phyloP scores from a whole-genome alignment of 2,888 invertebrate genomes.

The Eurois occulta region DNA sequence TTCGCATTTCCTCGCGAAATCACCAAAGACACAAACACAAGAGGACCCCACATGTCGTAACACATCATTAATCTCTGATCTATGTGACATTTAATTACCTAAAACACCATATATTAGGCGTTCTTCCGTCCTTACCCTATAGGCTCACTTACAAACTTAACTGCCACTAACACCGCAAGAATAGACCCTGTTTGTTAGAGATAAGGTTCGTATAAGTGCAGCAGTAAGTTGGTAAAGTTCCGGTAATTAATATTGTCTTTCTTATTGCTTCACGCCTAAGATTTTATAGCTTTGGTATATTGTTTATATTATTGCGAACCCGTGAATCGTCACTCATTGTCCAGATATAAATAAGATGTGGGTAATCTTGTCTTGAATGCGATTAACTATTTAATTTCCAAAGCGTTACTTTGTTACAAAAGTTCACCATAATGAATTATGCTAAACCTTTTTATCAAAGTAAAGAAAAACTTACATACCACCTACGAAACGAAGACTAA shows the following conservation, averaged over 20 bases:
- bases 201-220: slow-evolving; percentile 62
- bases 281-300: slow-evolving; percentile 84
- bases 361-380: not conserved
- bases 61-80: slow-evolving; percentile 90
- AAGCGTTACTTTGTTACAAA: not conserved
- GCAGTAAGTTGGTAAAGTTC: slow-evolving; percentile 55
- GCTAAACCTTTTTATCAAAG: too few relatives aligned
- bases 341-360: slow-evolving; percentile 13
- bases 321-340: slow-evolving; percentile 53
- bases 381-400: not conserved
- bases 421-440: too few relatives aligned
- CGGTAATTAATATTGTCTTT: slow-evolving; percentile 87
- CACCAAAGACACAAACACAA: slow-evolving; percentile 66
- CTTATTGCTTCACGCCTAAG: slow-evolving; percentile 90
- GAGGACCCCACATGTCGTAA: slow-evolving; percentile 81
- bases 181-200: slow-evolving; percentile 55
- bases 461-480: not conserved
- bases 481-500: not conserved
- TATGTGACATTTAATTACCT: slow-evolving; percentile 91
- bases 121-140: slow-evolving; percentile 86
- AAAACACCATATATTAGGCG: slow-evolving; percentile 89
- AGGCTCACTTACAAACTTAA: slow-evolving; percentile 72
- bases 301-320: slow-evolving; percentile 70
- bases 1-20: slow-evolving; percentile 60
- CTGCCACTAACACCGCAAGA: slow-evolving; percentile 35